Base-by-base conservation (phyloP, 2,888 invertebrate genomes). In the Ophion ventricosus region DNA sequence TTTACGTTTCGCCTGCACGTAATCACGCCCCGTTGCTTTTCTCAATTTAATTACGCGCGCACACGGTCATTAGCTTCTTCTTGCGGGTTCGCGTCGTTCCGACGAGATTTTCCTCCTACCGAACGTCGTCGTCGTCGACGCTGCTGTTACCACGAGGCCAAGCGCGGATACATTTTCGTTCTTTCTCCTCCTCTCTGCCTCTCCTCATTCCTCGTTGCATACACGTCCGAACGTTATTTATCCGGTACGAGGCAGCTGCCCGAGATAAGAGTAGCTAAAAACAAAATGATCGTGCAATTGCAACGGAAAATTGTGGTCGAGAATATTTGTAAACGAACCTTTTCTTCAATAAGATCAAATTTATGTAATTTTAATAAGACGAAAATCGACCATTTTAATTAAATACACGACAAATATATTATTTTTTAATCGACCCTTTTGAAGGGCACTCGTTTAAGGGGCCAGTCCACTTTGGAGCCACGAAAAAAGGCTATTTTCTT, bases 21-120 rank as follows among this genome's bases (percentile, higher is more conserved):
- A 80, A 84, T 77, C 76, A 83, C 85, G 85, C 81, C 82, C 82
- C 87, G 86, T 72, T 87, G 86, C 84, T 86, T 85, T 85, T 86
- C 87, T 85, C 88, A 90, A 89, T 89, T 86, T 89, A 90, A 91
- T 91, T 89, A 89, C 87, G 87, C 87, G 89, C 87, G 88, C 88
- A 87, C 86, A 86, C 87, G 88, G 83, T 76, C 83, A 83, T 83
- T 83, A 83, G 80, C 72, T 80, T 73, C 61, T 72, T 73, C 76
- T 63, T 63, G 61, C 54, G 49, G 49, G 49, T 49, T 49, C 17
- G 61, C 61, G 66, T 85, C 85, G 86, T 85, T 86, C 83, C 87
- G 85, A 75, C 82, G 75, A 86, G 83, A 40, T 84, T 85, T 86
- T 82, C 73, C 80, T 82, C 49, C 17, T 4, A 14, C 49, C 72